Percentiles rank a stretch among this genome's conserved stretches.
Evolutionary conservation across 2,113 vertebrate species (phyloP).

Genomic region (Paralichthys olivaceus): DNA sequence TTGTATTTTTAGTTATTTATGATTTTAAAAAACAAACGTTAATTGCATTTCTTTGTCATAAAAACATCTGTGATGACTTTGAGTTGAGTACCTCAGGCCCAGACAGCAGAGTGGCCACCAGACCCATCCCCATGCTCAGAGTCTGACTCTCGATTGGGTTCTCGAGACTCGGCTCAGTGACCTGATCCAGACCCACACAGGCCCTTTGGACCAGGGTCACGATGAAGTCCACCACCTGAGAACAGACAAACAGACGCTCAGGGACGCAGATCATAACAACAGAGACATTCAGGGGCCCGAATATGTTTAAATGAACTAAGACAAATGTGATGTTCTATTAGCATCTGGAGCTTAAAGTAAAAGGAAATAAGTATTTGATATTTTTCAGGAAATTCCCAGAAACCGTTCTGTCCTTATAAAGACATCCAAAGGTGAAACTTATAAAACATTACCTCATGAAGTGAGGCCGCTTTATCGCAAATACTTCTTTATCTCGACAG

Average conservation of each 20-base stretch:
- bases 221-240: constrained; percentile 90
- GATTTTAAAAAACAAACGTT: no score
- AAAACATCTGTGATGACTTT: no score
- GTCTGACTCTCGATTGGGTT: constrained; percentile 86
- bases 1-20: no score
- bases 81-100: constrained; percentile 85
- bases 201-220: constrained; percentile 86
- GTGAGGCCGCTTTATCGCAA: constrained; percentile 10
- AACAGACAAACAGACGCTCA: neutral
- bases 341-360: neutral
- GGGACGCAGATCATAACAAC: neutral
- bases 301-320: no score
- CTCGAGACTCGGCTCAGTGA: constrained; percentile 32
- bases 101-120: constrained; percentile 89
- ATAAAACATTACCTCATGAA: constrained; percentile 20
- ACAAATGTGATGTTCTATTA: neutral
- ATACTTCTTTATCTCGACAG: constrained; percentile 17
- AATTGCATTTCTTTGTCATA: no score
- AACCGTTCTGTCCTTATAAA: constrained; percentile 13
- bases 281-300: neutral
- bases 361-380: neutral
- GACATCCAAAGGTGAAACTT: constrained; percentile 1
- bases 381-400: neutral
- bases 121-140: constrained; percentile 92
- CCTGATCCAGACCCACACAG: constrained; percentile 74